Percentiles rank a stretch among this genome's conserved stretches.
These are phyloP conservation scores for Eulemur coronatus DNA, from an alignment of 2,797 vertebrate species.

Conservation along the genomic window DNA sequence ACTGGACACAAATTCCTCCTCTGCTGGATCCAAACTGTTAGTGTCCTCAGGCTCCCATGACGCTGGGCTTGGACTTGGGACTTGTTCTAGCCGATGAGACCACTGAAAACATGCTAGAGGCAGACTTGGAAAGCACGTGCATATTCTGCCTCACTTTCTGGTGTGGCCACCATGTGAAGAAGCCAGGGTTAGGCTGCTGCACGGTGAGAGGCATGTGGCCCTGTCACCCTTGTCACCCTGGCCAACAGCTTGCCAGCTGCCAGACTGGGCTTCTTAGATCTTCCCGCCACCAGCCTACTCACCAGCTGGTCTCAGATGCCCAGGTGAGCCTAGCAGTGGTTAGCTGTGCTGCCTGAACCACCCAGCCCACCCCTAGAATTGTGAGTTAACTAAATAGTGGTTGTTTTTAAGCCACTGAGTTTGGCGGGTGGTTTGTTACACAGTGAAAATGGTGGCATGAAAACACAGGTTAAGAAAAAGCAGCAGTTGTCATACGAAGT, in stretches of 20 bases:
- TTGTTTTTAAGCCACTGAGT: not conserved
- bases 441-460: not conserved
- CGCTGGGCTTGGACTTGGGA: not conserved
- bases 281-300: not conserved
- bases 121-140: not conserved
- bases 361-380: not conserved
- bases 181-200: not conserved
- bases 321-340: not conserved
- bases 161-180: not conserved
- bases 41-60: not conserved
- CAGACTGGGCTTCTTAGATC: not conserved
- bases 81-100: too few relatives aligned
- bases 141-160: not conserved
- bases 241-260: not conserved
- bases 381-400: too few relatives aligned
- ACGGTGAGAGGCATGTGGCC: not conserved
- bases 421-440: not conserved
- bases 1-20: not conserved
- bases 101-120: not conserved
- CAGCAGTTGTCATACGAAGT: not conserved
- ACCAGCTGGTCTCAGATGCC: not conserved
- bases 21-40: not conserved
- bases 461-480: not conserved
- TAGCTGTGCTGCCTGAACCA: not conserved
- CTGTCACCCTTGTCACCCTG: not conserved